These are phyloP conservation scores for Parauchenoglanis ngamensis DNA, from an alignment of 2,797 vertebrate genomes.

Conservation along the genomic window DNA sequence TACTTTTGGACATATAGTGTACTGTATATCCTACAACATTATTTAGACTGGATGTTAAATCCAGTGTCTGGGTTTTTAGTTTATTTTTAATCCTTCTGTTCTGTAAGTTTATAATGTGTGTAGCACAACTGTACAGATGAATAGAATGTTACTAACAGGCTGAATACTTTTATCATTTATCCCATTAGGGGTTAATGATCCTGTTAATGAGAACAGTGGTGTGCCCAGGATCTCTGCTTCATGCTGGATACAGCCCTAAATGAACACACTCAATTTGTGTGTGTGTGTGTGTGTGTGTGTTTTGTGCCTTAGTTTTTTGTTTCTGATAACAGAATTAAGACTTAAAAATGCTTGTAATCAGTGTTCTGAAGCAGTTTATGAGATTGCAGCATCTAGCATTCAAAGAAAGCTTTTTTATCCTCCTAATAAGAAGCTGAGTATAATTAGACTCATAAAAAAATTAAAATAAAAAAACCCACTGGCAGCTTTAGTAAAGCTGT, in stretches of 20 bases:
- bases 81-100: background rate
- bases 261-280: background rate
- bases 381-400: background rate
- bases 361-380: background rate
- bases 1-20: background rate
- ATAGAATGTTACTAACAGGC: background rate
- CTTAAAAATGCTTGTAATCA: too few relatives aligned
- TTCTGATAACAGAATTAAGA: background rate
- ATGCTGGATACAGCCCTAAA: background rate
- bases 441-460: background rate
- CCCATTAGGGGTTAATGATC: background rate
- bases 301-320: background rate
- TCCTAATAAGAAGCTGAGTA: background rate
- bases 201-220: background rate
- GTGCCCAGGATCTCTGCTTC: constrained; percentile 5
- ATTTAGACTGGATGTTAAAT: background rate
- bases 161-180: background rate
- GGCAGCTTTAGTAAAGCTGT: background rate
- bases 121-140: background rate
- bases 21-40: background rate
- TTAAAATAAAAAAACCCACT: background rate
- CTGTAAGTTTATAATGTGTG: background rate
- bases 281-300: background rate
- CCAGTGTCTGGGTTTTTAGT: background rate
- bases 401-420: background rate